phyloP scores from a whole-genome alignment of 2,113 vertebrate genomes.

The Petromus typicus region DNA sequence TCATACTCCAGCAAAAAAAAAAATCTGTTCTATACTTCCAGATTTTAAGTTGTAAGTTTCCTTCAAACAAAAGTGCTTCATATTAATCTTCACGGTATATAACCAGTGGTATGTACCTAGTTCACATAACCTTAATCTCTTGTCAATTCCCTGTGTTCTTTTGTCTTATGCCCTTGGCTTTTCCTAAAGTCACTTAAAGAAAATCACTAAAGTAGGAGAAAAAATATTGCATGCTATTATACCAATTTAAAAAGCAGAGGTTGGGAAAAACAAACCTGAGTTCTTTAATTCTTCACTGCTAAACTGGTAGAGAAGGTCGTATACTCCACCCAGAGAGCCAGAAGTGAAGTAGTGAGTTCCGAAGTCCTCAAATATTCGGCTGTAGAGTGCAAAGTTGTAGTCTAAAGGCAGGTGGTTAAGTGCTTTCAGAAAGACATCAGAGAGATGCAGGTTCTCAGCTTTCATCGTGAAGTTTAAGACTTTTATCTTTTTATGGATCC shows the following conservation, averaged over 20 bases:
- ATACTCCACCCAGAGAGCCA: conserved; percentile 93
- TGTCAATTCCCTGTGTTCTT: background rate
- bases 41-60: background rate
- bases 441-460: conserved; percentile 89
- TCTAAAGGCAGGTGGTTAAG: conserved; percentile 93
- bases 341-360: conserved; percentile 96
- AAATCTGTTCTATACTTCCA: background rate
- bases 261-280: conserved; percentile 87
- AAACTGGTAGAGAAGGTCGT: conserved; percentile 96
- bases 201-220: background rate
- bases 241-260: background rate
- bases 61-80: background rate
- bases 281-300: conserved; percentile 89
- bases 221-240: background rate
- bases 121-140: background rate
- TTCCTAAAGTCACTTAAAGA: conserved; percentile 29
- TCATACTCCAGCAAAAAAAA: background rate
- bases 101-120: background rate
- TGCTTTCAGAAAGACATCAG: conserved; percentile 91
- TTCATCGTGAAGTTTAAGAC: conserved; percentile 92
- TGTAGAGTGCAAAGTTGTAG: conserved; percentile 95
- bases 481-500: conserved; percentile 92
- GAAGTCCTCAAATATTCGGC: conserved; percentile 93
- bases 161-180: conserved; percentile 37
- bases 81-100: background rate